Conservation (phyloP, 1,140 invertebrate species). For the Brachystomella parvula region DNA sequence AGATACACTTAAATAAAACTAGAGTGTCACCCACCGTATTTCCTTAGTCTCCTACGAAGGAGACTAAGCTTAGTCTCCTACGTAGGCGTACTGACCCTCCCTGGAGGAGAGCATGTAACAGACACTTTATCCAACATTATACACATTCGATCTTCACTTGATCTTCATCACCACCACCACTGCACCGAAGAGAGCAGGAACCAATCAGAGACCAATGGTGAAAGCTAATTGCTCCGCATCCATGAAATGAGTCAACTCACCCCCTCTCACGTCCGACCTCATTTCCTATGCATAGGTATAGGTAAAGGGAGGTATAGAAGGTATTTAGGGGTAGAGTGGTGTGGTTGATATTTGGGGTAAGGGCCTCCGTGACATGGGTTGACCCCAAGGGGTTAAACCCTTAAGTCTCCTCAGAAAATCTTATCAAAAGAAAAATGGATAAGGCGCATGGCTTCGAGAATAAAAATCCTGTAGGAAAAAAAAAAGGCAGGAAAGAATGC, state of each 20-base stretch:
- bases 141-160: neutral
- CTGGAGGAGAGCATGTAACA: neutral
- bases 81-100: too few species aligned
- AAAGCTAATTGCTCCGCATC: neutral
- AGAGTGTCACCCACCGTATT: neutral
- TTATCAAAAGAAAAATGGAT: neutral
- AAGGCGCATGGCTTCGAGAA: neutral
- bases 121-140: neutral
- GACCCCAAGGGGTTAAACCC: too few species aligned
- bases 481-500: slow-evolving; percentile 12
- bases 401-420: slow-evolving; percentile 1
- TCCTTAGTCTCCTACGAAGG: neutral
- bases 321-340: too few species aligned
- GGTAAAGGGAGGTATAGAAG: neutral
- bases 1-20: neutral
- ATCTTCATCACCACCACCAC: neutral
- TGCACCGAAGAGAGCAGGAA: neutral
- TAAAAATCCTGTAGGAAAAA: neutral
- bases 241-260: too few species aligned
- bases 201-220: neutral
- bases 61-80: neutral
- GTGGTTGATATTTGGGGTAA: too few species aligned
- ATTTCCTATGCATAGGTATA: neutral
- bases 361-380: too few species aligned
- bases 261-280: too few species aligned